Conservation (phyloP, 2,797 vertebrate species). For the Pseudotriccus pelzelni region DNA sequence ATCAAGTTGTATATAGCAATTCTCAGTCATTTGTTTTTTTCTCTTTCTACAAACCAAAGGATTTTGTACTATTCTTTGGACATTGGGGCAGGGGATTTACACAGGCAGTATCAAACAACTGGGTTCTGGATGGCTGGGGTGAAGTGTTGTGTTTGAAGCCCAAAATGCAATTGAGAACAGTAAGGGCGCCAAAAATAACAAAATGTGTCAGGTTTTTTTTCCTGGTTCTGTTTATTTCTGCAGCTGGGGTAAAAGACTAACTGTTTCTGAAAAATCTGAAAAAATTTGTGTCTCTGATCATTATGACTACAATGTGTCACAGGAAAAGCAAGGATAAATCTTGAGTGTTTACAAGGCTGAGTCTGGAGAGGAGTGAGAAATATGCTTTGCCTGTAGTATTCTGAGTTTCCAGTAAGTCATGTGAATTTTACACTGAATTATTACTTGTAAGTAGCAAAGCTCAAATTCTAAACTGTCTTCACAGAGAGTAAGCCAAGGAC, state of each 20-base stretch:
- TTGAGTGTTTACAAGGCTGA: background rate
- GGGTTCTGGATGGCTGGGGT: background rate
- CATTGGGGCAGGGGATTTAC: background rate
- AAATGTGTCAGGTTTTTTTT: background rate
- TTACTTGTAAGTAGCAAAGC: background rate
- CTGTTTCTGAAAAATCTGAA: background rate
- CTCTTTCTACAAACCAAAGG: background rate
- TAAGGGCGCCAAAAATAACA: background rate
- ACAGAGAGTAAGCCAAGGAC: background rate
- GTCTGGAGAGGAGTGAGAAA: background rate
- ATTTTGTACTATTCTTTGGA: background rate
- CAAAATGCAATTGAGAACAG: background rate
- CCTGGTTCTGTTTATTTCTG: background rate
- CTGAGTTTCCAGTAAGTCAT: background rate
- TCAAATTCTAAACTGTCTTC: background rate
- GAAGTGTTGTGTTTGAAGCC: background rate
- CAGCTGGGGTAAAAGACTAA: background rate
- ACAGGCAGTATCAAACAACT: background rate
- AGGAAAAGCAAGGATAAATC: background rate
- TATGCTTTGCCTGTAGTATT: background rate
- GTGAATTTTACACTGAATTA: background rate
- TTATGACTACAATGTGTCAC: background rate
- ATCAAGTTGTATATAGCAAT: background rate
- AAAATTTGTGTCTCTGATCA: background rate
- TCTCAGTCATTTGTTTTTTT: background rate